Percentiles rank a stretch among this genome's conserved stretches.
Evolutionary conservation across 64 coral and sea anemone species (phyloP).

Genomic region (Actinia tenebrosa): DNA sequence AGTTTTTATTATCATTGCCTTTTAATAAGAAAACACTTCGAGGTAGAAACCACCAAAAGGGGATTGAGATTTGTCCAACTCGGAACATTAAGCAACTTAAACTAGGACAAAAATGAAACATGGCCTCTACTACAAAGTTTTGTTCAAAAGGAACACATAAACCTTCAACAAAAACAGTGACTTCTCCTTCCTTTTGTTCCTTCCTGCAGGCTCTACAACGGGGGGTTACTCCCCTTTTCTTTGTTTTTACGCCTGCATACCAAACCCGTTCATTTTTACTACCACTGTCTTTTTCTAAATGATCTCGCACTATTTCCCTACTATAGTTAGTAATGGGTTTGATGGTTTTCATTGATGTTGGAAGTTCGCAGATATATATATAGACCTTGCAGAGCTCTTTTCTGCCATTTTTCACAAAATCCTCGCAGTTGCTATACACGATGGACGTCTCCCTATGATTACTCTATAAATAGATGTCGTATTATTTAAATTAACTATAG

Average conservation of each 20-base stretch:
- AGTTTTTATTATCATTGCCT: too few species aligned
- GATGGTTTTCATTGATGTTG: background rate
- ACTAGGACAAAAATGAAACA: constrained; percentile 21
- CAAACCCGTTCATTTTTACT: too few species aligned
- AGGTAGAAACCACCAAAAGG: too few species aligned
- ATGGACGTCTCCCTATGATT: background rate
- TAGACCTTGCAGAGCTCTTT: constrained; percentile 28
- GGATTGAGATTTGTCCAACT: background rate
- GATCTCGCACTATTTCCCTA: too few species aligned
- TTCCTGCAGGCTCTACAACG: background rate
- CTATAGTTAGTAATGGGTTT: too few species aligned
- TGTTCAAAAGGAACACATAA: constrained; percentile 12
- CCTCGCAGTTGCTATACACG: background rate
- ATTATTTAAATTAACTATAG: too few species aligned
- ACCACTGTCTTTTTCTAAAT: too few species aligned
- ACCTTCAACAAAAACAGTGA: background rate
- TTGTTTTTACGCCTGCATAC: background rate
- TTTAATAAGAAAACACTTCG: too few species aligned
- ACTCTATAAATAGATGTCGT: background rate
- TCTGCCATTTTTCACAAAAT: background rate
- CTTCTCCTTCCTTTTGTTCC: background rate
- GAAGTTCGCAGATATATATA: constrained; percentile 13
- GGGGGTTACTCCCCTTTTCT: background rate
- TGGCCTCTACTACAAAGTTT: constrained; percentile 3
- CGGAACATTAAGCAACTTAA: background rate